Evolutionary conservation across 1,140 invertebrate genomes (phyloP), one percentile per base, ranked within the genome.

Genomic region (Akabosia matsudoensis): DNA sequence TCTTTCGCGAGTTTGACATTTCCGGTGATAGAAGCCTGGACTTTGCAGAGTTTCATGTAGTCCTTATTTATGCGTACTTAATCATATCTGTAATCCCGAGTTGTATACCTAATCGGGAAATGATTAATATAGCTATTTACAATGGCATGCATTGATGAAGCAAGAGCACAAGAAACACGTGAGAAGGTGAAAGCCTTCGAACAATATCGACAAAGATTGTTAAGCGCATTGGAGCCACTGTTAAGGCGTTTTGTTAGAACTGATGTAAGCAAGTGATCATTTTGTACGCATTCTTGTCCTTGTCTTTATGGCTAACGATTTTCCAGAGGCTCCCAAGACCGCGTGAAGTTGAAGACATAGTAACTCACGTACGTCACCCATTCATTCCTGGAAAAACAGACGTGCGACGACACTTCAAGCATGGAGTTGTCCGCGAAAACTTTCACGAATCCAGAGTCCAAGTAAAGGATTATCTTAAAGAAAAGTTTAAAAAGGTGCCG

Each of bases 1-100:
- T 84, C 31, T 84, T 84, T 74, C 77, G 82, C 13, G 83, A 84
- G 72, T 84, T 83, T 77, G 83, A 84, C 74, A 76, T 84, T 16
- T 82, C 82, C 54, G 83, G 83, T 28, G 83, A 84, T 72, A 80
- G 82, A 74, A 82, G 80, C 64, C 71, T 84, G 61, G 83, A 84
- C 73, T 84, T 82, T 72, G 74, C 79, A 24, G 83, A 84, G 74
- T 84, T 84, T 74, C 76, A 79, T 14, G 80, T 81, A 76, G 37
- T 31, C 2, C 24, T 56, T 24, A 56, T 56, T 13, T 10, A 16
- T 16, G 3, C 14, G 54, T 56, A 16, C 24, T n/a, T n/a, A n/a
- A n/a, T n/a, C 16, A n/a, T 52, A 52, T 16, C 51, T 16, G 16
- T 16, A 52, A 52, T 52, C 51, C 51, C 51, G n/a, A n/a, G n/a